phyloP scores from a whole-genome alignment of 2,888 invertebrate genomes.

The Smittia aterrima region DNA sequence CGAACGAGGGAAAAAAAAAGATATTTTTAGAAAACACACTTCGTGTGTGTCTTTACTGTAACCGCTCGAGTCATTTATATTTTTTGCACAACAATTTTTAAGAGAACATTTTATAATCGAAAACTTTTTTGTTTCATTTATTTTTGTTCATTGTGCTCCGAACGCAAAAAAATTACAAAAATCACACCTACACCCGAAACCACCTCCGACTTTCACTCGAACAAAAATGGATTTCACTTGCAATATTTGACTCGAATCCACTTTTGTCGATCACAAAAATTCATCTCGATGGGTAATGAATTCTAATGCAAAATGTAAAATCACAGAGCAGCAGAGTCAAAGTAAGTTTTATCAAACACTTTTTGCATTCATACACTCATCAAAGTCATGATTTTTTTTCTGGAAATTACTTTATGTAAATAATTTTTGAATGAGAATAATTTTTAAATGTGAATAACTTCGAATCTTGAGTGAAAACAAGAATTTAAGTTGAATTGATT shows the following conservation, averaged over 20 bases:
- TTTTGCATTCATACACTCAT: constrained; percentile 23
- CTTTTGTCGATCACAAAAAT: neutral
- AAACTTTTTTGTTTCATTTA: constrained; percentile 24
- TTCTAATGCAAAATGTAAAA: constrained; percentile 23
- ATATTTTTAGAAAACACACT: constrained; percentile 7
- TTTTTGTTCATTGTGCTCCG: constrained; percentile 19
- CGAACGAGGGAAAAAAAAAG: neutral
- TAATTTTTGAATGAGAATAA: constrained; percentile 32
- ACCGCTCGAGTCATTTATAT: constrained; percentile 8
- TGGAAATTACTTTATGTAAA: constrained; percentile 41
- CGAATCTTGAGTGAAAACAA: constrained; percentile 36
- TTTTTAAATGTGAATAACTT: constrained; percentile 31
- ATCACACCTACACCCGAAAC: constrained; percentile 4
- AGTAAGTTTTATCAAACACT: constrained; percentile 27
- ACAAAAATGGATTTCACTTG: neutral
- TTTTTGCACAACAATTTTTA: constrained; percentile 11
- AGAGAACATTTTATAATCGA: neutral
- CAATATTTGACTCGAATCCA: neutral
- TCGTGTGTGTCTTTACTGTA: neutral
- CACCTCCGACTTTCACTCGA: neutral
- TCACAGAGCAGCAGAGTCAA: constrained; percentile 28
- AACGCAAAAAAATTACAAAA: neutral
- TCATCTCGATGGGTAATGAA: constrained; percentile 31
- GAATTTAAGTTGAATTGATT: neutral
- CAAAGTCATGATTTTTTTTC: constrained; percentile 43